Percentiles rank a stretch among this genome's conserved stretches.
Evolutionary conservation across 1,140 invertebrate species (phyloP).

Genomic region (Calephelis nemesis): DNA sequence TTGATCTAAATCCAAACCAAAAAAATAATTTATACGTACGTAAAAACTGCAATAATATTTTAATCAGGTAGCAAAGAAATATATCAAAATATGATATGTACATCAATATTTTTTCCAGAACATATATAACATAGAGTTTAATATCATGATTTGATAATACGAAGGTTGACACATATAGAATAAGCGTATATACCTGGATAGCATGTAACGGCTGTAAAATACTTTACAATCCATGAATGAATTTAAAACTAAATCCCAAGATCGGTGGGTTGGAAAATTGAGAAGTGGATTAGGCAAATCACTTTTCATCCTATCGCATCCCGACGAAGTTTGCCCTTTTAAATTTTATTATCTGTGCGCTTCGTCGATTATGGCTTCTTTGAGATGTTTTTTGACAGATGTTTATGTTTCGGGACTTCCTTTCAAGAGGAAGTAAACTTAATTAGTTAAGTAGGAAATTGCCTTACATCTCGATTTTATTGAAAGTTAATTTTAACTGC

Average conservation of each 20-base stretch:
- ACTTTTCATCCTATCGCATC: constrained; percentile 72
- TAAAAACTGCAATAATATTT: too few relatives aligned
- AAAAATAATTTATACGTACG: too few relatives aligned
- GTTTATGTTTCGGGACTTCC: constrained; percentile 25
- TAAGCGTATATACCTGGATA: neutral
- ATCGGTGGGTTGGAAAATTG: constrained; percentile 71
- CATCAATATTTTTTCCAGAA: too few relatives aligned
- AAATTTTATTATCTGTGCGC: constrained; percentile 70
- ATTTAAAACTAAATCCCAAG: constrained; percentile 17
- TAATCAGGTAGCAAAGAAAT: too few relatives aligned
- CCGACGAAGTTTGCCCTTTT: constrained; percentile 73
- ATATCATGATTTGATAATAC: neutral
- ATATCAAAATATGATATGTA: too few relatives aligned
- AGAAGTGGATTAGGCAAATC: constrained; percentile 77
- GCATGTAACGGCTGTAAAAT: neutral
- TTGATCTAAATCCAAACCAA: too few relatives aligned
- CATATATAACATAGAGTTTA: neutral
- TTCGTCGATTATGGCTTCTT: constrained; percentile 38
- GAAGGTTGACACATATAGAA: neutral
- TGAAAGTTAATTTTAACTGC: too few relatives aligned
- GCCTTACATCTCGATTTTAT: neutral
- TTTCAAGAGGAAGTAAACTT: constrained; percentile 7
- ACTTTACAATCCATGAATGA: constrained; percentile 11
- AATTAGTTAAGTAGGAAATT: neutral
- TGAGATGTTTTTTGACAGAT: constrained; percentile 36